Evolutionary conservation across 2,113 vertebrate species (phyloP).

Genomic region (Odontophorus gujanensis): DNA sequence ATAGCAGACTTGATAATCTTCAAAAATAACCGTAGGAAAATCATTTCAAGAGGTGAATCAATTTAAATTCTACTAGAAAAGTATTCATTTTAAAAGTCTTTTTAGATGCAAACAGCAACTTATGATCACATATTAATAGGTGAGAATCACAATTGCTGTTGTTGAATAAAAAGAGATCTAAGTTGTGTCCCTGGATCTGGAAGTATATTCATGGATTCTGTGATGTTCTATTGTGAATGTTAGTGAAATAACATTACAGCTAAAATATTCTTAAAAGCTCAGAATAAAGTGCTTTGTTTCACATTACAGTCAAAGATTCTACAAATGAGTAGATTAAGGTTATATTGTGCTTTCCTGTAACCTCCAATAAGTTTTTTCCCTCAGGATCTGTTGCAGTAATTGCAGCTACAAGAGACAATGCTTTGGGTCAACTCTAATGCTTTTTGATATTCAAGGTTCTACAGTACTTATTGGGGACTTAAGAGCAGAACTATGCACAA

Average conservation of each 20-base stretch:
- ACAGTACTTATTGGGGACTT: rapidly evolving
- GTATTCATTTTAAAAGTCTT: background rate
- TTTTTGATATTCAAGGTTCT: background rate
- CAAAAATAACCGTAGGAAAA: background rate
- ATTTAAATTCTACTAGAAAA: background rate
- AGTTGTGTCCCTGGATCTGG: background rate
- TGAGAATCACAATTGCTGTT: background rate
- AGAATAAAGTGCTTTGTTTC: background rate
- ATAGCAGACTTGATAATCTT: background rate
- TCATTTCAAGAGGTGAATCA: background rate
- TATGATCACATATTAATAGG: background rate
- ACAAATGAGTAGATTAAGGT: background rate
- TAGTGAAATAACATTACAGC: background rate
- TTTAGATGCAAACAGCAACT: background rate
- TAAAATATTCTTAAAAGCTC: background rate
- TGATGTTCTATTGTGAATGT: background rate
- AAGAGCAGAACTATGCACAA: background rate
- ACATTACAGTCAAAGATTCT: background rate
- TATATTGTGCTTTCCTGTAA: background rate
- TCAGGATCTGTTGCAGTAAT: background rate
- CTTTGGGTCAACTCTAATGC: background rate
- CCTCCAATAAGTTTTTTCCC: background rate
- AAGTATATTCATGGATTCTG: background rate
- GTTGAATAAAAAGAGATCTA: background rate
- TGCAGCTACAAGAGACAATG: background rate